Base-by-base conservation (phyloP, 1,140 invertebrate genomes). In the Meloidogyne hapla region DNA sequence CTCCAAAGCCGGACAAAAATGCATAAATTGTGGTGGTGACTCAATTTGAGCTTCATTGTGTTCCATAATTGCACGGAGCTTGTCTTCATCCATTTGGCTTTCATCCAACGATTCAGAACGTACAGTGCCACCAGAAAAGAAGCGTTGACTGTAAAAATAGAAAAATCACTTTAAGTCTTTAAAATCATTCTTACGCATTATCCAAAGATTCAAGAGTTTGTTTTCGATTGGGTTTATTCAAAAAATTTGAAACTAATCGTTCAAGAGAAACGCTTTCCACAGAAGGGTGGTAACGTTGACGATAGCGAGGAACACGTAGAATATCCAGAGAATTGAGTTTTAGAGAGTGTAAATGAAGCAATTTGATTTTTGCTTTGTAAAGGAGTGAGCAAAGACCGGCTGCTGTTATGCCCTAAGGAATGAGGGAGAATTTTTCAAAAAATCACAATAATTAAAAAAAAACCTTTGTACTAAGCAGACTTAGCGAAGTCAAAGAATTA, bases 1-100 rank as follows among this genome's bases (percentile, higher is more conserved):
- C 62, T 80, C 48, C n/a, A 78, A 42, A 13, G 40, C 45, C 12
- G 77, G 66, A 40, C 75, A 80, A 69, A 78, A 78, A 15, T 71
- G 40, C n/a, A 80, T 62, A 38, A 78, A 78, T n/a, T 78, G 77
- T 10, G 77, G 77, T 12, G 48, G 25, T 42, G 48, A 63, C n/a
- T 48, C 65, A 38, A 71, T 73, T 18, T 73, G 71, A 25, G 71
- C 71, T 13, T 73, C 71, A 64, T 64, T 64, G 10, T 73, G 28
- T 63, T 73, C 71, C 12, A 65, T 38, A 63, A 42, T 75, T 23
- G 64, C 74, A 2, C 73, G 12, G 21, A 77, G 13, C 21, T 73
- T 77, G 21, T 42, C 61, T 26, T 73, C 75, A 12, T 65, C 75
- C 38, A 63, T 73, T 15, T 76, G 42, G 5, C 63, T 65, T 21